Evolutionary conservation across 2,888 invertebrate genomes (phyloP), one percentile per base, ranked within the genome.

Genomic region (Oscheius sp.): DNA sequence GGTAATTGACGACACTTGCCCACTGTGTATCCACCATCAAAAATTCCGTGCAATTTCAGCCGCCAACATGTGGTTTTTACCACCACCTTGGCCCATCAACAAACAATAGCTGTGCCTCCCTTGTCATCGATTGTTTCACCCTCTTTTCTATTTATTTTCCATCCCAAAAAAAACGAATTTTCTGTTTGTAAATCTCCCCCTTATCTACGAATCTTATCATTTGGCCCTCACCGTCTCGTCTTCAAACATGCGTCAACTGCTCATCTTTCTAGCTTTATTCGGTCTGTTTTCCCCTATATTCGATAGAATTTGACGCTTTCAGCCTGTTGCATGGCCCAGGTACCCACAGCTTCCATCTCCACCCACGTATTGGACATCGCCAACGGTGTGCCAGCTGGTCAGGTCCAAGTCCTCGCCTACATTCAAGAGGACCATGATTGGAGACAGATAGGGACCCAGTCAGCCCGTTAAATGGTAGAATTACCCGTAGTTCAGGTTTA

Each of bases 291-390:
- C 13, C 3, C 49, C 18, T 29, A 58, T 25, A n/a, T 29, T 23
- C 3, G 6, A 21, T 21, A 25, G 27, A n/a, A 43, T 43, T 1
- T 61, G 18, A 18, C 41, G 12, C 7, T 58, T n/a, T 58, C 13
- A 61, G 61, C 13, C 18, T n/a, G 43, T 43, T 18, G 2, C 13
- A 29, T 66, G 23, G 66, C 49, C 52, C 29, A 49, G n/a, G 52
- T 66, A 1, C 79, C 79, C 25, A 77, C 76, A 2, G 77, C 77
- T 18, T 79, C 79, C 0, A 77, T 77, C 53, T 80, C 80, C 0
- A 76, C 85, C 23, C 85, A 85, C 66, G 85, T 85, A 16, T 71
- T 85, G 52, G 85, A 85, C 72, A 85, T 80, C 59, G 74, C 85
- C 23, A 77, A 69, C 25, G 85, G 85, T 2, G 41, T 55, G 9